Base-by-base conservation (phyloP, 1,140 invertebrate species). In the Whitmania pigra region DNA sequence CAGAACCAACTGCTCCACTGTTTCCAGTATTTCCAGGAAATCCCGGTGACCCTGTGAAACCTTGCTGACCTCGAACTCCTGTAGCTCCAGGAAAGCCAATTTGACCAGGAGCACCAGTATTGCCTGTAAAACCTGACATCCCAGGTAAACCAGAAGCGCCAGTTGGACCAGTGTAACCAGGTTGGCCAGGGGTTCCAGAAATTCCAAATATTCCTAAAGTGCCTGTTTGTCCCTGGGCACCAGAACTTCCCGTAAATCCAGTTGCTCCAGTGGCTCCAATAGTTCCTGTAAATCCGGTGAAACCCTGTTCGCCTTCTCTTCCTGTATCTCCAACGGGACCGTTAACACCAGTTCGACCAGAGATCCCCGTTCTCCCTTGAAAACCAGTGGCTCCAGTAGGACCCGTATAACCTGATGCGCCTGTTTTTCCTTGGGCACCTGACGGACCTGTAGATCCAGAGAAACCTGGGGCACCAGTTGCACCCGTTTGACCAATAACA, bases 311-410 rank as follows among this genome's bases (percentile, higher is more conserved):
- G 4, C 69, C 69, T 9, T 36, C 49, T 49, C 17, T 25, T 53
- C 69, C 69, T 2, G 69, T 25, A 49, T 36, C 22, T 70, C 69
- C 69, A 70, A 63, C 57, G 11, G 57, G 11, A 63, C 57, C 57
- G 18, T 18, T 9, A n/a, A 25, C 53, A 22, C 69, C 69, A 18
- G 69, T 36, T 25, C 17, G 43, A 49, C 69, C 69, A 70, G 49
- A 25, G 43, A 25, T 0, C 7, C 57, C 57, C 9, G 57, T 13
- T 25, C 57, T n/a, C 22, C 57, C 57, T 20, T 63, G 57, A 63
- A n/a, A 63, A 63, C 57, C 57, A 2, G 69, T 70, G 53, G 49
- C 36, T 49, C 69, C 69, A 53, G 69, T 43, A 53, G n/a, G 0
- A 18, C 69, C 69, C 18, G 49, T 49, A 22, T 25, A 49, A 22